phyloP scores from a whole-genome alignment of 2,113 vertebrate genomes.

The Shinisaurus crocodilurus region DNA sequence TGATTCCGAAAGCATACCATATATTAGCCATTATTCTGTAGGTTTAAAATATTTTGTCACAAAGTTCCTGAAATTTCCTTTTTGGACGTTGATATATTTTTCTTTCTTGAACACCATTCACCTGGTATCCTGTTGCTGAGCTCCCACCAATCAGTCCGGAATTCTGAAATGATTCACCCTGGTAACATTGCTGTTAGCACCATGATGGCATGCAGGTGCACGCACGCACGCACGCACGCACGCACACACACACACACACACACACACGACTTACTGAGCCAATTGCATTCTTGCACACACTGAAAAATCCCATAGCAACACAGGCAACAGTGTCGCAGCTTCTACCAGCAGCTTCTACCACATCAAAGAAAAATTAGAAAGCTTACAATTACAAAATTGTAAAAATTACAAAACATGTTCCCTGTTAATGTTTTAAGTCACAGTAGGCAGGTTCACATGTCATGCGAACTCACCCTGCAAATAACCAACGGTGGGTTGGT shows the following conservation, averaged over 20 bases:
- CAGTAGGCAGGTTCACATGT: no score
- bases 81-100: background rate
- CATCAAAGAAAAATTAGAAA: slow-evolving; percentile 56
- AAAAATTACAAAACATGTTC: background rate
- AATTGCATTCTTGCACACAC: slow-evolving; percentile 36
- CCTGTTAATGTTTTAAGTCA: slow-evolving; percentile 42
- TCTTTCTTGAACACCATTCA: slow-evolving; percentile 46
- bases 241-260: background rate
- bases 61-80: slow-evolving; percentile 13
- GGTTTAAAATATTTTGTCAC: slow-evolving; percentile 18
- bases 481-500: no score
- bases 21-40: background rate
- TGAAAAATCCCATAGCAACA: slow-evolving; percentile 59
- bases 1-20: slow-evolving; percentile 17
- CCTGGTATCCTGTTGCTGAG: slow-evolving; percentile 58
- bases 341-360: slow-evolving; percentile 59
- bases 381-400: no score
- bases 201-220: slow-evolving; percentile 16
- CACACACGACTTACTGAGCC: background rate
- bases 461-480: no score
- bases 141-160: slow-evolving; percentile 35
- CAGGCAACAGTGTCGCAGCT: slow-evolving; percentile 63
- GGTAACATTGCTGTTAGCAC: slow-evolving; percentile 49
- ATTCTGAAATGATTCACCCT: slow-evolving; percentile 56
- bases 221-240: background rate